phyloP scores from a whole-genome alignment of 2,888 invertebrate species.

The Amblyteles armatorius region DNA sequence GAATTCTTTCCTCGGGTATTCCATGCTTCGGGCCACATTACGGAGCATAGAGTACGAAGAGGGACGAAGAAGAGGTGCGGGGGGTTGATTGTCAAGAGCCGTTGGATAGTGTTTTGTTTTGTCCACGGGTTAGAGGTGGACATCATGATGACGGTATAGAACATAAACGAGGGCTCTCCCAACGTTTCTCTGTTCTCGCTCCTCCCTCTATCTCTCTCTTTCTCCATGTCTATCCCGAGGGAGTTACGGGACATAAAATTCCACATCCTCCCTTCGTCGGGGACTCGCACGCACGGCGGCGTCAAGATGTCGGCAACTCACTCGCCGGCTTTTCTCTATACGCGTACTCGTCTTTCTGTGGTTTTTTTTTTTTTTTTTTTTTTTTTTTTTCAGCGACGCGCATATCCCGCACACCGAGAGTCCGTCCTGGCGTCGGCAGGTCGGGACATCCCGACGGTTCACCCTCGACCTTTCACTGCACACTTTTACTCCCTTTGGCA shows the following conservation, averaged over 20 bases:
- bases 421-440: conserved; percentile 42
- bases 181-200: conserved; percentile 59
- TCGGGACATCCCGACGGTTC: conserved; percentile 48
- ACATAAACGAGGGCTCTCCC: conserved; percentile 77
- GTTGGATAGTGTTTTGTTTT: conserved; percentile 81
- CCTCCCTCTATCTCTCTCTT: conserved; percentile 41
- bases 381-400: conserved; percentile 12
- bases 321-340: conserved; percentile 62
- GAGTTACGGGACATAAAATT: conserved; percentile 84
- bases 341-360: conserved; percentile 42
- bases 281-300: conserved; percentile 73
- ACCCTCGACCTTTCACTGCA: conserved; percentile 42
- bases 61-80: conserved; percentile 14
- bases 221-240: conserved; percentile 77
- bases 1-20: conserved; percentile 58
- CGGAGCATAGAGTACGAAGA: conserved; percentile 6
- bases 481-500: conserved; percentile 39
- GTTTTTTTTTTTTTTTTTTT: neutral
- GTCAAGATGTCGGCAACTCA: conserved; percentile 82
- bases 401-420: conserved; percentile 46
- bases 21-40: conserved; percentile 43
- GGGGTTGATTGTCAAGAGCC: conserved; percentile 11
- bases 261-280: conserved; percentile 77
- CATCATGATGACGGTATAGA: conserved; percentile 82
- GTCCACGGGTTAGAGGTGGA: conserved; percentile 79